phyloP scores from a whole-genome alignment of 2,888 invertebrate genomes.

The Drosophila robusta region DNA sequence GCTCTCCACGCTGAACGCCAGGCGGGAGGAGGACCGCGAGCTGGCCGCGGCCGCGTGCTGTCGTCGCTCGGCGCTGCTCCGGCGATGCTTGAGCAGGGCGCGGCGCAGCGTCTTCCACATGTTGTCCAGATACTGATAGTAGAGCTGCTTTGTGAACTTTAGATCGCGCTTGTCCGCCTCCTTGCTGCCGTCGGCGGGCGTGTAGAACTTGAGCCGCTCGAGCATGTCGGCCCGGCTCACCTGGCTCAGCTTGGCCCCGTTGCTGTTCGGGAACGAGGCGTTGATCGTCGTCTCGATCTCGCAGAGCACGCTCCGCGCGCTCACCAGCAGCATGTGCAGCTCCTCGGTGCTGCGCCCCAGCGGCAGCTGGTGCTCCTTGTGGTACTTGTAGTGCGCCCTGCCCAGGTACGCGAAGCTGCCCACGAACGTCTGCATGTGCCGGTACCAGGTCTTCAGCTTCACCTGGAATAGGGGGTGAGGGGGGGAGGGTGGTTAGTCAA shows the following conservation, averaged over 20 bases:
- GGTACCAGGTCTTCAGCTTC: constrained; percentile 81
- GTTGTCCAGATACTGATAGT: constrained; percentile 64
- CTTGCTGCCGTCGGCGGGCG: constrained; percentile 56
- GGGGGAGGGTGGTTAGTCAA: too few species aligned
- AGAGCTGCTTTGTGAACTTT: constrained; percentile 74
- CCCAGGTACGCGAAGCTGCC: constrained; percentile 81
- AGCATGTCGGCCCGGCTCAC: constrained; percentile 56
- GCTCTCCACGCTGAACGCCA: constrained; percentile 36
- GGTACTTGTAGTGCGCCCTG: constrained; percentile 73
- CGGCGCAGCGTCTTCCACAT: constrained; percentile 60
- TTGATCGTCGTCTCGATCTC: constrained; percentile 83
- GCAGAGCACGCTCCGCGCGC: constrained; percentile 80
- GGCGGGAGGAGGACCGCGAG: constrained; percentile 17
- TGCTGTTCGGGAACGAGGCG: constrained; percentile 61
- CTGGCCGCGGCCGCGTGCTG: constrained; percentile 1
- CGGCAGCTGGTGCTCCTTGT: constrained; percentile 55
- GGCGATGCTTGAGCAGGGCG: constrained; percentile 28
- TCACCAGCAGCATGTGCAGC: constrained; percentile 71
- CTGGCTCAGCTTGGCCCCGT: constrained; percentile 56
- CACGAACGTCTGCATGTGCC: constrained; percentile 80
- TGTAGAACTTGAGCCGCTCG: constrained; percentile 68
- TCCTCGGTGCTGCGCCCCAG: constrained; percentile 62
- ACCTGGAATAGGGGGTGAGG: constrained; percentile 57
- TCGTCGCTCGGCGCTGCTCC: constrained; percentile 38
- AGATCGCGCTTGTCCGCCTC: constrained; percentile 62